A percentile compares a stretch with the other conserved stretches of the same genome.
phyloP scores from a whole-genome alignment of 2,797 vertebrate genomes.

The Protonibea diacanthus region DNA sequence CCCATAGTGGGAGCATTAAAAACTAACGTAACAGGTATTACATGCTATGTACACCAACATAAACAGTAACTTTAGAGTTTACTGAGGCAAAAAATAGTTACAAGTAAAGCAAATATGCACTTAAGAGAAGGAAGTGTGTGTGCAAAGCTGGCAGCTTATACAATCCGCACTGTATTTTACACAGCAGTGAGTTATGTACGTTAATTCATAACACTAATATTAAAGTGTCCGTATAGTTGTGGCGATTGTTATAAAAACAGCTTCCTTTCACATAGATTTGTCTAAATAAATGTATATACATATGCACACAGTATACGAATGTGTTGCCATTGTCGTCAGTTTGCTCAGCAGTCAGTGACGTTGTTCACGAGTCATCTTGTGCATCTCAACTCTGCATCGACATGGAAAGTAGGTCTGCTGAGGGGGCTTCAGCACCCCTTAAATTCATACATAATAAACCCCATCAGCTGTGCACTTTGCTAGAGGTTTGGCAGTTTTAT shows the following conservation, averaged over 20 bases:
- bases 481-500: too few species aligned
- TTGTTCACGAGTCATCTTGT: background rate
- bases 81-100: background rate
- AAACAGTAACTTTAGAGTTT: background rate
- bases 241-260: background rate
- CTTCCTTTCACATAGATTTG: background rate
- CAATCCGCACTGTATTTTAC: too few species aligned
- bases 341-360: slow-evolving; percentile 63
- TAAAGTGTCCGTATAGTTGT: background rate
- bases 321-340: background rate
- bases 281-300: too few species aligned
- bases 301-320: too few species aligned
- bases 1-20: background rate
- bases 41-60: background rate
- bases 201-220: background rate
- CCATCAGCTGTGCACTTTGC: too few species aligned
- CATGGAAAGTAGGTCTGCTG: too few species aligned
- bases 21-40: background rate
- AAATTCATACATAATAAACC: too few species aligned
- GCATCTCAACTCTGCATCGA: too few species aligned
- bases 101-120: background rate
- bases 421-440: too few species aligned
- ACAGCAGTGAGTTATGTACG: background rate
- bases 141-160: background rate
- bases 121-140: background rate